Evolutionary conservation across 2,888 invertebrate species (phyloP), one percentile per base, ranked within the genome.

Genomic region (Dryobotodes eremita): DNA sequence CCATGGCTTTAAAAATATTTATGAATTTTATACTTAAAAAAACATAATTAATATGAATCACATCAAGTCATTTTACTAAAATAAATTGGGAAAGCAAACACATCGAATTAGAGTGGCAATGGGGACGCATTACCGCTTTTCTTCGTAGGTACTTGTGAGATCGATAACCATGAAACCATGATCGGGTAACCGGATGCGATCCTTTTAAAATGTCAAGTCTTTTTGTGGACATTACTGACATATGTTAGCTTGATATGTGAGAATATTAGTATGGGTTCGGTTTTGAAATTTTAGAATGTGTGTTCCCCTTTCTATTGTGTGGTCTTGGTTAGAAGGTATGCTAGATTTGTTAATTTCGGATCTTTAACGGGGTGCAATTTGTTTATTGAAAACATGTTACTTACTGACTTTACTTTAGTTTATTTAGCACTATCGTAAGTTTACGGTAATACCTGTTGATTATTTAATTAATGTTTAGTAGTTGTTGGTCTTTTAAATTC

Each of bases 171-270:
- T 71, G 92, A 94, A 84, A 84, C 81, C 87, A 86, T 71, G 92
- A 94, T 92, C 89, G 80, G 76, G 88, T 93, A 90, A 71, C 93
- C 91, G 95, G 95, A 95, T 94, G 92, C 89, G 89, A 94, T 93
- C 92, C 95, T 95, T 96, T 96, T 95, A 96, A 95, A 95, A 95
- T 92, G 95, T 95, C 95, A 94, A 91, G 92, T 85, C 85, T 86
- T 70, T 79, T 71, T 80, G 82, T 81, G 71, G 68, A 79, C 71
- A 68, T 71, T 76, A 70, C 62, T 36, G 76, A 65, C 73, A 48
- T 64, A 62, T 68, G 66, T 48, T 23, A 65, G 42, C 71, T 65
- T 71, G 53, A 48, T 62, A 75, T 77, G 23, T 53, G 46, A 17
- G 26, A 71, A 75, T 62, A 68, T 71, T 57, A n/a, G 6, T 31